Base-by-base conservation (phyloP, 2,888 invertebrate species). In the Brachyptera putata region DNA sequence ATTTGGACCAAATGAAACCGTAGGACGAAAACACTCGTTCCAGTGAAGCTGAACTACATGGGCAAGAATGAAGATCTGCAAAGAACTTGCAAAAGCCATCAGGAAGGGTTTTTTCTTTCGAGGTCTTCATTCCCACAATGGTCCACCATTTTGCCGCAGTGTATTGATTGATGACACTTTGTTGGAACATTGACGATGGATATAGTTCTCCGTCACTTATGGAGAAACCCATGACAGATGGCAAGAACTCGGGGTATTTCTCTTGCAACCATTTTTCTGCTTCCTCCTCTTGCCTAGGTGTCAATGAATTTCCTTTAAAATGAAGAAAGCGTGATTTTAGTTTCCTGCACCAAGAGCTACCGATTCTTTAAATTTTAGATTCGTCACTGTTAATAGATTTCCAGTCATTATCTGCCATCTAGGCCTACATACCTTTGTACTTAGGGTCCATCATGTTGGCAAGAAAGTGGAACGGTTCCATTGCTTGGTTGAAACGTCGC, bases 391-490 rank as follows among this genome's bases (percentile, higher is more conserved):
- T n/a, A n/a, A n/a, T n/a, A n/a, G n/a, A n/a, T n/a, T n/a, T n/a
- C n/a, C n/a, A n/a, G n/a, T n/a, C n/a, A n/a, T n/a, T n/a, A n/a
- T n/a, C n/a, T n/a, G n/a, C n/a, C n/a, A n/a, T n/a, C n/a, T n/a
- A n/a, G n/a, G n/a, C n/a, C n/a, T n/a, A n/a, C 13, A 3, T 13
- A 9, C 48, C 48, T 25, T 11, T 48, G 14, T 24, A 48, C 11
- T 25, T 11, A 2, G 48, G 48, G n/a, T 48, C 48, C 48, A 48
- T 48, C n/a, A 46, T 48, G 16, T 24, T 48, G 13, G 48, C 48
- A 11, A 48, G 16, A 22, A 22, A 48, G 48, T 22, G 16, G n/a
- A 48, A 48, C 3, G 24, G 48, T 7, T 48, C 48, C 48, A 48
- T 48, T 22, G 48, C 48, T 25, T 16, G n/a, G 4, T 9, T 16